Conservation (phyloP, 2,888 invertebrate genomes). For the Halocaridina rubra region DNA sequence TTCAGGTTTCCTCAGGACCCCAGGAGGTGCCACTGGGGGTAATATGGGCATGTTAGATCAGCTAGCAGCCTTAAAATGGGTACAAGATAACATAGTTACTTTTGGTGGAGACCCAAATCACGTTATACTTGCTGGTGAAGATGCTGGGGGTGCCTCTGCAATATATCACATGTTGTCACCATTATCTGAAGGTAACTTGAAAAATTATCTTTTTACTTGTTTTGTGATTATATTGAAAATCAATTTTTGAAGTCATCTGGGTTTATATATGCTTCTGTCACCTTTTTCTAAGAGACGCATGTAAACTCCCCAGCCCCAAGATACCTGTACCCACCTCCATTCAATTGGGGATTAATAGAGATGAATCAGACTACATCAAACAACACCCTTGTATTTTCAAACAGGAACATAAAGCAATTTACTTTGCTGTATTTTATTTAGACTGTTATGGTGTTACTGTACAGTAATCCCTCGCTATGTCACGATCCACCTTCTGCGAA, state of each 20-base stretch:
- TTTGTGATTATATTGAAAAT: no score
- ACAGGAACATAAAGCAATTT: no score
- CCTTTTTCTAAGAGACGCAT: no score
- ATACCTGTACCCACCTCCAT: background rate
- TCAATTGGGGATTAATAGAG: background rate
- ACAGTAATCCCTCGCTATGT: no score
- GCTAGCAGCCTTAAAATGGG: slow-evolving; percentile 55
- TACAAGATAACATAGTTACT: slow-evolving; percentile 35
- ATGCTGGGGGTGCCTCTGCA: slow-evolving; percentile 52
- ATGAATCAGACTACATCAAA: background rate
- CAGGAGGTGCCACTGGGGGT: slow-evolving; percentile 15
- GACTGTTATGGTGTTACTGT: no score
- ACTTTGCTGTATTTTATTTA: no score
- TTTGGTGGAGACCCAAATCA: slow-evolving; percentile 53
- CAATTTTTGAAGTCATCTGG: no score
- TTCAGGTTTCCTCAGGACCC: slow-evolving; percentile 33
- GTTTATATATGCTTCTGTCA: no score
- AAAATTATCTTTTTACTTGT: background rate
- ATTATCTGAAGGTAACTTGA: slow-evolving; percentile 38
- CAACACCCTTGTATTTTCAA: no score
- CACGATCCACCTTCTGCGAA: no score
- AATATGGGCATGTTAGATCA: slow-evolving; percentile 61
- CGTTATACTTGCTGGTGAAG: slow-evolving; percentile 61
- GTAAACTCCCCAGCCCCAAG: background rate
- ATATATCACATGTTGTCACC: slow-evolving; percentile 61